Base-by-base conservation (phyloP, 2,888 invertebrate genomes). In the Orchesellides sinensis region DNA sequence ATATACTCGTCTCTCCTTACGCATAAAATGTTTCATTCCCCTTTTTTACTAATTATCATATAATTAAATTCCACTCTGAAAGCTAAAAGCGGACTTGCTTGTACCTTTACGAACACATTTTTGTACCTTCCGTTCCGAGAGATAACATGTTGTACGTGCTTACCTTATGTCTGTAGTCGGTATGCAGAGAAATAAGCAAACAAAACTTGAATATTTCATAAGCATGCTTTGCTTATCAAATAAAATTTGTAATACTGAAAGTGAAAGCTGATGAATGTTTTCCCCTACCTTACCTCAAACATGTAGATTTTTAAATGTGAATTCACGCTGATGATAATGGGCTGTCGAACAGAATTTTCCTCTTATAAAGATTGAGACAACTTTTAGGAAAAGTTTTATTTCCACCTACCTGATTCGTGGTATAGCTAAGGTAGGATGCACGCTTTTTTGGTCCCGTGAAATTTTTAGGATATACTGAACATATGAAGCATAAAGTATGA, bases 11-110 rank as follows among this genome's bases (percentile, higher is more conserved):
- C n/a, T n/a, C n/a, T n/a, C n/a, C n/a, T n/a, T 23, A 61, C 29
- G 17, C 25, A 74, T 14, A 52, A 5, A 69, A 27, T 32, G n/a
- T 27, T 23, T 68, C 14, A 17, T 45, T 17, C 32, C 27, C 3
- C 32, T 27, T 23, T 47, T 54, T 52, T 65, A 56, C 75, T 66
- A 75, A 75, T 75, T 75, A 75, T 68, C 75, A 66, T 75, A 56
- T 75, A 75, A 75, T 75, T 75, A 66, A 75, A 75, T 56, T 66
- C n/a, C 54, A 56, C 56, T 75, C 25, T 45, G n/a, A 47, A 47
- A 4, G 47, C 47, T 47, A 17, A 52, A 52, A 52, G 52, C 10
- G 17, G 17, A 19, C 17, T 8, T 47, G 17, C 12, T 21, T 52
- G 52, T 19, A 52, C 19, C 52, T 21, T 35, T 52, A 40, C 40